Evolutionary conservation across 2,113 vertebrate species (phyloP).

Genomic region (Peromyscus californicus): DNA sequence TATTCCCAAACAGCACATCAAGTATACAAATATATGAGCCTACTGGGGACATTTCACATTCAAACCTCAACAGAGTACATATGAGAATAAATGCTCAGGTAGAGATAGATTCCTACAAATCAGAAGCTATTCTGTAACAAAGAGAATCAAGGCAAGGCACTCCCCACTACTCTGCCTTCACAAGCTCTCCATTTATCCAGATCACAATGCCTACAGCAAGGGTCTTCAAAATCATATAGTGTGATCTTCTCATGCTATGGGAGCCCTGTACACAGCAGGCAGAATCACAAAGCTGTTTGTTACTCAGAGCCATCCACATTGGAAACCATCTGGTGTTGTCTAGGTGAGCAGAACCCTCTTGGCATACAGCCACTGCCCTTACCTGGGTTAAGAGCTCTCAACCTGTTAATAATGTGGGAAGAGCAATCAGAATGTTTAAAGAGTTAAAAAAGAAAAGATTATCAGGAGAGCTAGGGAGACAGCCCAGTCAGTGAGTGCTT

Average conservation of each 20-base stretch:
- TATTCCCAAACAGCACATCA: not conserved
- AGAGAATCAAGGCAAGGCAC: not conserved
- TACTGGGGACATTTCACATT: not conserved
- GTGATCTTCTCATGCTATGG: not conserved
- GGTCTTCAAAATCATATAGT: not conserved
- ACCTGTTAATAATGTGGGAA: conserved; percentile 81
- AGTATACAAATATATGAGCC: not conserved
- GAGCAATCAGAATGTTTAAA: conserved; percentile 32
- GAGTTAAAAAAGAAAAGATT: not conserved
- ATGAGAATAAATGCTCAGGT: not conserved
- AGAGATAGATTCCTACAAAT: not conserved
- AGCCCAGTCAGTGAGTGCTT: not conserved
- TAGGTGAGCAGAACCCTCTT: conserved; percentile 42
- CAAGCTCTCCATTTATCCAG: not conserved
- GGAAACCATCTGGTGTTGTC: conserved; percentile 60
- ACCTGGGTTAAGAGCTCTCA: conserved; percentile 73
- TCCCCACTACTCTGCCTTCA: not conserved
- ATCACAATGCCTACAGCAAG: conserved; percentile 40
- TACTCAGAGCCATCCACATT: conserved; percentile 47
- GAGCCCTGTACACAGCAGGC: conserved; percentile 59
- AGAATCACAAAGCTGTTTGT: conserved; percentile 71
- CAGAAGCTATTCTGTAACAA: not conserved
- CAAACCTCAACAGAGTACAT: not conserved
- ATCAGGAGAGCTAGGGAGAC: not conserved
- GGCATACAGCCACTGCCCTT: conserved; percentile 64